Conservation (phyloP, 64 coral and sea anemone genomes). For the Dendronephthya gigantea region DNA sequence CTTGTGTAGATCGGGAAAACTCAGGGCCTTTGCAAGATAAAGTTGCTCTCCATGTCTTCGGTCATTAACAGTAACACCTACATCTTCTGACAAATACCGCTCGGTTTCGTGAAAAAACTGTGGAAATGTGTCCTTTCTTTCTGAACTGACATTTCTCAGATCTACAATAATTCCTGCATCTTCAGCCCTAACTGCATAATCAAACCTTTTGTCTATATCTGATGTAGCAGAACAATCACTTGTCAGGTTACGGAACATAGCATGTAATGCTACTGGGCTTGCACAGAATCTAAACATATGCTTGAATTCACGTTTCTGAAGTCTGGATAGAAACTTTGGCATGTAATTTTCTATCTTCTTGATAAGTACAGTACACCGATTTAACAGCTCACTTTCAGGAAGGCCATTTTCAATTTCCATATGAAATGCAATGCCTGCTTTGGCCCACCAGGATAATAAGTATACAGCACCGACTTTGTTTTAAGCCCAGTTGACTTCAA, state of each 20-base stretch:
- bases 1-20: background rate
- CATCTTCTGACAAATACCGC: background rate
- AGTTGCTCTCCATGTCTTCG: background rate
- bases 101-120: background rate
- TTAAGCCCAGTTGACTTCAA: too few species aligned
- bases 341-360: too few species aligned
- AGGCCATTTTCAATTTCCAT: too few species aligned
- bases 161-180: background rate
- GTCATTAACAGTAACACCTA: background rate
- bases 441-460: too few species aligned
- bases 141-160: background rate
- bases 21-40: background rate
- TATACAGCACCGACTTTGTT: too few species aligned
- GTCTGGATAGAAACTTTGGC: too few species aligned
- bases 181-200: background rate
- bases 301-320: too few species aligned
- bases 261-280: background rate
- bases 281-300: background rate
- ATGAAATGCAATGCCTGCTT: too few species aligned
- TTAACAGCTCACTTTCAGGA: too few species aligned
- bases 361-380: too few species aligned
- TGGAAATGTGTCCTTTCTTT: background rate
- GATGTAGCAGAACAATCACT: background rate
- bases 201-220: background rate
- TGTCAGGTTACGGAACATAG: background rate